These are phyloP conservation scores for Sesamia nonagrioides DNA, from an alignment of 1,140 invertebrate genomes.

Conservation along the genomic window DNA sequence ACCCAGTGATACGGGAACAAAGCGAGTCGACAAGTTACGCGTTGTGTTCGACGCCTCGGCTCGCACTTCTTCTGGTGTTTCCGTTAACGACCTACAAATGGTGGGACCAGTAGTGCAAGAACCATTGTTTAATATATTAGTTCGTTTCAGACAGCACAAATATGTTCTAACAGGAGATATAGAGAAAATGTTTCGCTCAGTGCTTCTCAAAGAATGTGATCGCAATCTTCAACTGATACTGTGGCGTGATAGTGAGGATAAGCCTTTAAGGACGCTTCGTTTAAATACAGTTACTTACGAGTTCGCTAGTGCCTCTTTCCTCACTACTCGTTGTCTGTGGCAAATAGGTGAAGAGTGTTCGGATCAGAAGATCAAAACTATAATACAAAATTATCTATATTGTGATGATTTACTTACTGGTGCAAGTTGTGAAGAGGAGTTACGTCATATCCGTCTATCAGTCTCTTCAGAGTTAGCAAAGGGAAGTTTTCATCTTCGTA, in stretches of 20 bases:
- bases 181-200: slow-evolving; percentile 10
- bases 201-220: neutral
- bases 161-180: neutral
- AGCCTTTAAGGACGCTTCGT: neutral
- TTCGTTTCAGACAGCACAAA: neutral
- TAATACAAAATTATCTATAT: neutral
- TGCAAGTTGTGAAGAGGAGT: too few species aligned
- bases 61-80: too few species aligned
- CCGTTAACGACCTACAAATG: neutral
- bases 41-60: slow-evolving; percentile 6
- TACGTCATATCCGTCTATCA: too few species aligned
- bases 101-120: neutral
- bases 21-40: slow-evolving; percentile 13
- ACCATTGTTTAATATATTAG: neutral
- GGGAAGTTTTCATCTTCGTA: too few species aligned
- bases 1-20: neutral
- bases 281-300: too few species aligned
- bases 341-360: neutral
- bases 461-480: too few species aligned
- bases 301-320: neutral
- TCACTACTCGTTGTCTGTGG: slow-evolving; percentile 6
- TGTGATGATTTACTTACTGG: too few species aligned
- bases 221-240: neutral
- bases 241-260: slow-evolving; percentile 1
- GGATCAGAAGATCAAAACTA: slow-evolving; percentile 1